Conservation (phyloP, 2,888 invertebrate species). For the Syrista parreyssii region DNA sequence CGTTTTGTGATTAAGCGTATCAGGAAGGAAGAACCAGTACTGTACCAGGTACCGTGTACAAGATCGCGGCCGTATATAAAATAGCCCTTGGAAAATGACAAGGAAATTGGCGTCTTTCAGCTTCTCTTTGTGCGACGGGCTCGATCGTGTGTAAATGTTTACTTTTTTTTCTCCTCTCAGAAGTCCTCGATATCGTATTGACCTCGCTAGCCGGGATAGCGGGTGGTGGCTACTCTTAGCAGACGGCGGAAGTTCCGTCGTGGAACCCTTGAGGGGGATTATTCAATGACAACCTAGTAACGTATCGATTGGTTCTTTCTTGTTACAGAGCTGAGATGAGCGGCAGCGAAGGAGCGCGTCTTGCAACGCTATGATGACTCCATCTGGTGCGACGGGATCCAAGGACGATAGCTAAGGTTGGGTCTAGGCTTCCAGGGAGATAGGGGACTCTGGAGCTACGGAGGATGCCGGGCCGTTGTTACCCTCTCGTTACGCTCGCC, state of each 20-base stretch:
- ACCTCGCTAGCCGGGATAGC: background rate
- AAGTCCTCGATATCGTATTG: background rate
- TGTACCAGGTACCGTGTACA: background rate
- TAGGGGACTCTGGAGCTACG: background rate
- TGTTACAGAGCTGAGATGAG: constrained; percentile 8
- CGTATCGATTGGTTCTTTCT: background rate
- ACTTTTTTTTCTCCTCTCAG: background rate
- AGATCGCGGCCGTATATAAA: background rate
- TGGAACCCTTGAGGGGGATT: background rate
- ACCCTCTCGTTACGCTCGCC: constrained; percentile 14
- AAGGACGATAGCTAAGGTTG: background rate
- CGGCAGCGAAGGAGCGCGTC: background rate
- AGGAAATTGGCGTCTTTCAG: background rate
- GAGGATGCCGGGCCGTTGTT: constrained; percentile 11
- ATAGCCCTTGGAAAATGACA: background rate
- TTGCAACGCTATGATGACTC: constrained; percentile 10
- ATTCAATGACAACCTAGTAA: background rate
- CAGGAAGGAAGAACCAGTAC: background rate
- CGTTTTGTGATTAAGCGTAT: background rate
- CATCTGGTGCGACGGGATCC: background rate
- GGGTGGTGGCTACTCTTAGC: background rate
- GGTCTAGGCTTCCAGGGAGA: background rate
- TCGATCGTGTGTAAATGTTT: background rate
- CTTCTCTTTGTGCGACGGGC: background rate
- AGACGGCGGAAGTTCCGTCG: background rate